Evolutionary conservation across 30 jellyfish, hydroid and myxozoan species (phyloP), one percentile per base, ranked within the genome.

Genomic region (Chrysaora quinquecirrha): DNA sequence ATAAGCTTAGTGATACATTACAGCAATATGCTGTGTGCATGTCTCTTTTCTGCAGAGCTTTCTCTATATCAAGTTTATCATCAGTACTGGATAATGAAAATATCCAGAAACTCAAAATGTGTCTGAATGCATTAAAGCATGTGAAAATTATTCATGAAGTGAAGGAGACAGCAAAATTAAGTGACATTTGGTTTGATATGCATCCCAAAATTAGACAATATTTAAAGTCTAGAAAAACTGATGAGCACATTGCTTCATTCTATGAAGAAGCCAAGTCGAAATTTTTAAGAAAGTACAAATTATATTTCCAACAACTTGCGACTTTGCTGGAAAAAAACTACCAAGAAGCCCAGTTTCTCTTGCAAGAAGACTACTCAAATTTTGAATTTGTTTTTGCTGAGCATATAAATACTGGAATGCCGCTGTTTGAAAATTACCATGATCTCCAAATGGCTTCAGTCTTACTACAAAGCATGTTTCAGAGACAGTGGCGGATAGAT

Each of bases 31-130:
- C 87, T 56, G 87, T 76, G 16, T 74, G 77, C 29, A 30, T 60
- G 27, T 76, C 87, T 12, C 70, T 76, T 1, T 76, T 60, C 46
- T 61, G 78, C 46, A 30, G 87, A 47, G 78, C 87, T 54, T 76
- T 76, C 78, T 38, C 54, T 38, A 14, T 14, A 14, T 38, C 54
- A 38, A 38, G 14, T 38, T 38, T 38, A 14, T 38, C 54, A 38
- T 24, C 72, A 7, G 30, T 62, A 31, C 38, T 50, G 1, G 87
- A 76, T 32, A 75, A 50, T 32, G 70, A 31, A 23, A 25, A 76
- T 20, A 31, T 18, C 1, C 1, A 18, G 22, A 76, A 67, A 16
- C 48, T 76, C 31, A 31, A 76, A 16, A 14, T 76, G n/a, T 29
- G 61, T 23, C 10, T 76, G 31, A 74, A 76, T 34, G 78, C 87